Conservation (phyloP, 1,140 invertebrate genomes). For the Bactericera cockerelli region DNA sequence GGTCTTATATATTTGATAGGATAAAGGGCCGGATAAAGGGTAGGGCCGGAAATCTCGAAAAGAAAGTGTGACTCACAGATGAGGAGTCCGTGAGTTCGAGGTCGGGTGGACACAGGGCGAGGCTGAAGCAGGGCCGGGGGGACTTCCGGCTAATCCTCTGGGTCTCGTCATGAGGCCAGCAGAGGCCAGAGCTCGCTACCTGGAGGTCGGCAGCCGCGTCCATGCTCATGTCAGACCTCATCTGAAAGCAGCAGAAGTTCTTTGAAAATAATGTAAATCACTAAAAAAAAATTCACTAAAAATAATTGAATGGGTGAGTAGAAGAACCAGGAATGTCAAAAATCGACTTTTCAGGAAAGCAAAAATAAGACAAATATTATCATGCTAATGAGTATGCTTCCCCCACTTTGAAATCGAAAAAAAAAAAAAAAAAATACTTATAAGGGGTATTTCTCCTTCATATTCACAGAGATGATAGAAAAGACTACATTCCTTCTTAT, state of each 20-base stretch:
- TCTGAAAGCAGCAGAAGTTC: not conserved
- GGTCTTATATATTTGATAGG: too few species aligned
- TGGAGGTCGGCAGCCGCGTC: not conserved
- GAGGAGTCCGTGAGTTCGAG: constrained; percentile 20
- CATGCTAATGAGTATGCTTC: not conserved
- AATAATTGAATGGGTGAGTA: too few species aligned
- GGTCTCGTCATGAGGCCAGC: not conserved
- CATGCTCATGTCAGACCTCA: not conserved
- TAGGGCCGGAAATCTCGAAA: too few species aligned
- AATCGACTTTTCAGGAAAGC: too few species aligned
- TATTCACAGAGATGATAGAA: too few species aligned
- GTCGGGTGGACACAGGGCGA: constrained; percentile 13
- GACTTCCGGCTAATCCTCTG: not conserved
- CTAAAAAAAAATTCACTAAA: not conserved
- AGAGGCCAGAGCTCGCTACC: not conserved
- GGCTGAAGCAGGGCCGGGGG: not conserved
- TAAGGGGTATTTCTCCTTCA: too few species aligned
- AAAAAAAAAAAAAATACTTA: too few species aligned
- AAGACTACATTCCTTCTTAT: too few species aligned
- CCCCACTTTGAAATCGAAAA: not conserved
- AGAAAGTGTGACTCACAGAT: constrained; percentile 15
- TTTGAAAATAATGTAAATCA: not conserved
- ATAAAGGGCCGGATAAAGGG: too few species aligned
- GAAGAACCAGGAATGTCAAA: too few species aligned
- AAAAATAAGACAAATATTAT: too few species aligned